Evolutionary conservation across 2,888 invertebrate genomes (phyloP).

Genomic region (Cotesia congregata): DNA sequence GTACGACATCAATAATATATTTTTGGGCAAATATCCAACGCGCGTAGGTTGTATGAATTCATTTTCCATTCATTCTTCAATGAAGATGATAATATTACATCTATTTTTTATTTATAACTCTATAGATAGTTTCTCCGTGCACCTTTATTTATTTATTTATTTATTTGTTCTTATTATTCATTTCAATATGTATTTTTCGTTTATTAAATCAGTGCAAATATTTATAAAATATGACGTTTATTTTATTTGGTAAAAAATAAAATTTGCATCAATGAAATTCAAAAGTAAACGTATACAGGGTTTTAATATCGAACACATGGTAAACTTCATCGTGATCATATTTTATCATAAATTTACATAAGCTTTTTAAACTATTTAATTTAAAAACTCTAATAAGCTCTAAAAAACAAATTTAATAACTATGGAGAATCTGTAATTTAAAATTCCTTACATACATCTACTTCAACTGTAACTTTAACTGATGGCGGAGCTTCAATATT

Average conservation of each 20-base stretch:
- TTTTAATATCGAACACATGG: conserved; percentile 20
- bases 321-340: not conserved
- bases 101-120: not conserved
- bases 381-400: not conserved
- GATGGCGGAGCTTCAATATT: no score
- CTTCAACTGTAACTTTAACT: not conserved
- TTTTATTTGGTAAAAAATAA: not conserved
- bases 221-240: not conserved
- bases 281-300: not conserved
- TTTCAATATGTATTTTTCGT: not conserved
- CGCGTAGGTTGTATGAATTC: conserved; percentile 17
- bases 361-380: not conserved
- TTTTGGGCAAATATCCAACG: conserved; percentile 19
- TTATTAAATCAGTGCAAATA: not conserved
- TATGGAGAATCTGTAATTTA: not conserved
- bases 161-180: not conserved
- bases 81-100: not conserved
- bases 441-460: not conserved
- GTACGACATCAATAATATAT: not conserved
- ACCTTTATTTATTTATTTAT: not conserved
- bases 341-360: not conserved
- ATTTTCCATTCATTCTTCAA: conserved; percentile 19
- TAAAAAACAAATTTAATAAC: not conserved
- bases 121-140: not conserved
- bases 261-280: not conserved